phyloP scores from a whole-genome alignment of 2,113 vertebrate species.

The Syrrhaptes paradoxus region DNA sequence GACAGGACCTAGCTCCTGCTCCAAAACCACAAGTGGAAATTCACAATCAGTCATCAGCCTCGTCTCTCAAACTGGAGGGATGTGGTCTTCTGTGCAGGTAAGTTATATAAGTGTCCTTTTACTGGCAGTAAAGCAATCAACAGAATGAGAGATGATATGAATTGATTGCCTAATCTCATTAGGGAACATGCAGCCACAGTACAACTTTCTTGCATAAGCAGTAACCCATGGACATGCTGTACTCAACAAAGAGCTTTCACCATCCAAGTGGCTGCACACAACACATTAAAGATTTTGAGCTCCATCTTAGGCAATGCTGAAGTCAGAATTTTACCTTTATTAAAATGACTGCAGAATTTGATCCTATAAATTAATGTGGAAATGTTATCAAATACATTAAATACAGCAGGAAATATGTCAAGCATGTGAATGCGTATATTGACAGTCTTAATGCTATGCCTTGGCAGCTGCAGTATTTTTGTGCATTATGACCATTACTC shows the following conservation, averaged over 20 bases:
- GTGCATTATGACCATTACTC: neutral
- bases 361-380: neutral
- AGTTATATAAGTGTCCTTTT: constrained; percentile 65
- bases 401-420: neutral
- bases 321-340: neutral
- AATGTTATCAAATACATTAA: neutral
- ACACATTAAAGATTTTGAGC: neutral
- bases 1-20: neutral
- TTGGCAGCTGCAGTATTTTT: neutral
- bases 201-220: constrained; percentile 34
- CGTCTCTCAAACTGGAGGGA: constrained; percentile 35
- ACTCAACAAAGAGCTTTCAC: neutral
- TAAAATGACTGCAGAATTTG: neutral
- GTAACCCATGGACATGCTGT: neutral
- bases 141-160: constrained; percentile 9
- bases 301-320: neutral
- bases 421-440: neutral
- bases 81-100: constrained; percentile 55
- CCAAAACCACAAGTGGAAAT: constrained; percentile 26
- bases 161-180: constrained; percentile 27
- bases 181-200: neutral
- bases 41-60: neutral
- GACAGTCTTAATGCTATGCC: neutral
- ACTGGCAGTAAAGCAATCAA: constrained; percentile 30
- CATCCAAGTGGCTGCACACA: neutral